These are phyloP conservation scores for Masticophis lateralis DNA, from an alignment of 2,797 vertebrate species.

Conservation along the genomic window DNA sequence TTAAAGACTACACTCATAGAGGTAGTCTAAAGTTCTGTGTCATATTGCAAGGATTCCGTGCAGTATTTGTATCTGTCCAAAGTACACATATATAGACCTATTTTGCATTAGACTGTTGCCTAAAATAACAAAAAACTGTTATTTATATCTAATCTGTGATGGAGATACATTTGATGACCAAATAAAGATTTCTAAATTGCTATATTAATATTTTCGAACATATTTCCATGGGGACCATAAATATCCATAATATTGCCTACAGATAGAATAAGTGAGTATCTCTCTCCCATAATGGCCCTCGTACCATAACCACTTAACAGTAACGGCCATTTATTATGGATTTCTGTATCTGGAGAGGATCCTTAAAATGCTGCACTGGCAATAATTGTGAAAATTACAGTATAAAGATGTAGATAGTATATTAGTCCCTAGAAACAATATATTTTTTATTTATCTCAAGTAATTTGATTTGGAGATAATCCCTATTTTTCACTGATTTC, in stretches of 20 bases:
- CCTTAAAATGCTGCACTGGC: neutral
- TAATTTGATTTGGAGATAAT: neutral
- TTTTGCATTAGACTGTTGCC: neutral
- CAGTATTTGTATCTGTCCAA: neutral
- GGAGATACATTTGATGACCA: neutral
- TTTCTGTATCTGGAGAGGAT: neutral
- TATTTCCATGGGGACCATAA: neutral
- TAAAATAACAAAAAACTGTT: neutral
- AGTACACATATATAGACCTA: neutral
- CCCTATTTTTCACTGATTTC: neutral
- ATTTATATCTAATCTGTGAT: neutral
- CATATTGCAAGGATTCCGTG: neutral
- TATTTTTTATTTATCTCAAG: neutral
- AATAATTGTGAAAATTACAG: neutral
- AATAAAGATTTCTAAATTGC: neutral
- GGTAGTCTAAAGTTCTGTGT: fast-evolving
- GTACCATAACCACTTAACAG: neutral
- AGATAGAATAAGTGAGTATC: neutral
- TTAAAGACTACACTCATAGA: neutral
- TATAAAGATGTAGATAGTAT: neutral
- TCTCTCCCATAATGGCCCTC: neutral
- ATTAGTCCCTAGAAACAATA: neutral
- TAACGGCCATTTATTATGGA: neutral
- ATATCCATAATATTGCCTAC: neutral
- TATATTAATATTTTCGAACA: neutral